Evolutionary conservation across 2,797 vertebrate species (phyloP), one percentile per base, ranked within the genome.

Genomic region (Gambelia wislizenii): DNA sequence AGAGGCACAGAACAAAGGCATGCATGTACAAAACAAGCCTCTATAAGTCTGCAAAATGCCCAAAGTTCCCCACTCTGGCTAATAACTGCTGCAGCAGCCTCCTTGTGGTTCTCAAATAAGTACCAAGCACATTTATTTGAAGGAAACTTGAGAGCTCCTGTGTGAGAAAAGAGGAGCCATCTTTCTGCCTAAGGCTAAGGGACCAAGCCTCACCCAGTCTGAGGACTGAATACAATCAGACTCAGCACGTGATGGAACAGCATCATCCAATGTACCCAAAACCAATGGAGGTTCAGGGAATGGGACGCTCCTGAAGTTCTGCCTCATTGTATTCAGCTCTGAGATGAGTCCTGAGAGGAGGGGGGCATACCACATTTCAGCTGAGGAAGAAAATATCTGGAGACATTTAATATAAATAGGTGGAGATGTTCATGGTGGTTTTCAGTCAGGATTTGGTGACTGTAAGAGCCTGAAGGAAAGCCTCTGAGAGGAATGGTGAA

Each of bases 31-130:
- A 64, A 64, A 64, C 61, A 64, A 27, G 27, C 61, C 27, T 30
- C 61, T 30, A 64, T 64, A 67, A 67, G 27, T 67, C 27, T 67
- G 64, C 64, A 33, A 33, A 33, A 12, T 33, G 64, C 9, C 64
- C 9, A 67, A 33, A 67, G 10, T 30, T 67, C 9, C 64, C 30
- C 64, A 33, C 27, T 67, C 64, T 67, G 64, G 27, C 8, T 67
- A 67, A 61, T 61, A 61, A 30, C 7, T 20, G 61, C 61, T 30
- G 27, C 61, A 64, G 61, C 25, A 67, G 33, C 27, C 27, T 67
- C 27, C 30, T 80, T 3, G 14, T 25, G 67, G 84, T 93, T 89
- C 83, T 89, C 87, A 88, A 90, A 92, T 92, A 56, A 59, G 25
- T 18, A 56, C 52, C 13, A 30, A 14, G 49, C 22, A 22, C 18